Conservation (phyloP, 2,888 invertebrate species). For the Digitonthophagus gazella region DNA sequence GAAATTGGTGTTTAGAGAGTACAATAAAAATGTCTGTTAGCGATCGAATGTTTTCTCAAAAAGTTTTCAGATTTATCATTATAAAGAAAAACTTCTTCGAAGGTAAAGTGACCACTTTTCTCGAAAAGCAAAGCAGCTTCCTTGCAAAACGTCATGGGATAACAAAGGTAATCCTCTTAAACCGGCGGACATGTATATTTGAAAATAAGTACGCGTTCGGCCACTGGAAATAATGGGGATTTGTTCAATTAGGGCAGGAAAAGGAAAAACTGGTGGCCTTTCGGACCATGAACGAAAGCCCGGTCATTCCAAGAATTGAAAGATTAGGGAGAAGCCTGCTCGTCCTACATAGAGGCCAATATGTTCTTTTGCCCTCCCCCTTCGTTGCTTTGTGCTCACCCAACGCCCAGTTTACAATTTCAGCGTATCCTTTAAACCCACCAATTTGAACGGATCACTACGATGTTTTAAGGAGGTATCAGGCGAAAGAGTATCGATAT, state of each 20-base stretch:
- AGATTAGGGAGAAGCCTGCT: conserved; percentile 13
- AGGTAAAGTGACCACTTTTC: neutral
- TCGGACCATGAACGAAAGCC: neutral
- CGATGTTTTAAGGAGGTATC: conserved; percentile 3
- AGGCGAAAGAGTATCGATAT: neutral
- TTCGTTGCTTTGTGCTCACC: neutral
- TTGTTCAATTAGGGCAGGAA: conserved; percentile 19
- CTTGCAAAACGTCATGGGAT: neutral
- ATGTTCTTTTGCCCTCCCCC: neutral
- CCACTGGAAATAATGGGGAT: conserved; percentile 16
- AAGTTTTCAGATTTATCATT: neutral
- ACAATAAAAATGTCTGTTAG: too few species aligned
- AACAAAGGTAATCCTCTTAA: neutral
- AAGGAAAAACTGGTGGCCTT: conserved; percentile 3
- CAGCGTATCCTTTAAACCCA: neutral
- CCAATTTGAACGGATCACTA: conserved; percentile 18
- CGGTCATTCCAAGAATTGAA: conserved; percentile 20
- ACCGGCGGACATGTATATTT: conserved; percentile 12
- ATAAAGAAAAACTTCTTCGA: neutral
- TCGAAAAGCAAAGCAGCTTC: neutral
- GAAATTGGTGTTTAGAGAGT: too few species aligned
- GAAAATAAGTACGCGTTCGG: conserved; percentile 8
- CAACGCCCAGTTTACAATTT: conserved; percentile 20
- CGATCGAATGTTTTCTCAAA: too few species aligned
- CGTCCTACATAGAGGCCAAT: neutral